Evolutionary conservation across 2,113 vertebrate species (phyloP).

Genomic region (Gallinago undulata): DNA sequence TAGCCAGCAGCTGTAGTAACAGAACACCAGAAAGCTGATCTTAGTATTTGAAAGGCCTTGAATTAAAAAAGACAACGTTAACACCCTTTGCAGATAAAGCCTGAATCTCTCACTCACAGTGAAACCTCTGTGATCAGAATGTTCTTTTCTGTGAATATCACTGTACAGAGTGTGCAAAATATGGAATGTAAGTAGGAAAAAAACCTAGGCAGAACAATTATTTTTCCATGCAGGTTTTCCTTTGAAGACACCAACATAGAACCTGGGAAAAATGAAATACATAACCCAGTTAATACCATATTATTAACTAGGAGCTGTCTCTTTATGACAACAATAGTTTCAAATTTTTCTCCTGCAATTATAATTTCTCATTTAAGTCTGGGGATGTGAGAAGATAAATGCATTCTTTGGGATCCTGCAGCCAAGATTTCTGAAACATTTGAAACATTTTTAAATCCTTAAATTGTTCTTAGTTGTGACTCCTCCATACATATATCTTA

Average conservation of each 20-base stretch:
- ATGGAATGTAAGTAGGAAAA: not conserved
- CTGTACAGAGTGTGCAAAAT: not conserved
- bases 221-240: not conserved
- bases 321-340: not conserved
- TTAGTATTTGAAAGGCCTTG: no score
- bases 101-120: not conserved
- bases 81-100: not conserved
- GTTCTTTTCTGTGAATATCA: not conserved
- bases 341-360: not conserved
- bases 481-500: not conserved
- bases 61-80: not conserved
- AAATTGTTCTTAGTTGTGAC: not conserved
- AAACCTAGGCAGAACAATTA: not conserved
- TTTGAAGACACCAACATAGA: not conserved
- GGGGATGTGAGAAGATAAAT: not conserved
- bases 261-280: not conserved
- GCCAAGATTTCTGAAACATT: not conserved
- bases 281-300: not conserved
- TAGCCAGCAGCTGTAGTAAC: not conserved
- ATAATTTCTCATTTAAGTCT: not conserved
- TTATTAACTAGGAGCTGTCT: not conserved
- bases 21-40: not conserved
- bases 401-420: not conserved
- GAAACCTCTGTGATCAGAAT: not conserved
- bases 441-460: not conserved